phyloP scores from a whole-genome alignment of 2,113 vertebrate species.

The Myrmophylax atrothorax region DNA sequence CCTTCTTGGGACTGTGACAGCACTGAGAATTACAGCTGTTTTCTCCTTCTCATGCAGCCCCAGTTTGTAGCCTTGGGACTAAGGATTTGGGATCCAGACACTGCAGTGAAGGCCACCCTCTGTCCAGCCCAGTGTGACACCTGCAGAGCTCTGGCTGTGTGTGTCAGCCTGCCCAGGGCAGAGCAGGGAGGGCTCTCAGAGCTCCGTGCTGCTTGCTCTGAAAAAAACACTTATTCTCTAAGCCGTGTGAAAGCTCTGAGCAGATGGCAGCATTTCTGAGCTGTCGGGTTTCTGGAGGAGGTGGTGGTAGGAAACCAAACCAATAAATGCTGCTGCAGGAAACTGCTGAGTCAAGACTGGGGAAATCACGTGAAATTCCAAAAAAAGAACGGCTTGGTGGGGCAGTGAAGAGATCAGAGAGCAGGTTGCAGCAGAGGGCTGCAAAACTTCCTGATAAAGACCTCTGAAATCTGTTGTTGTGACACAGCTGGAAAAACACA shows the following conservation, averaged over 20 bases:
- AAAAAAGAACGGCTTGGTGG: conserved; percentile 12
- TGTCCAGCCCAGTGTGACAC: neutral
- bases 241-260: neutral
- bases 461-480: neutral
- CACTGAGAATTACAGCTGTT: neutral
- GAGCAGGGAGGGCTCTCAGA: neutral
- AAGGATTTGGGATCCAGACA: neutral
- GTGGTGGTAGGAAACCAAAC: conserved; percentile 71
- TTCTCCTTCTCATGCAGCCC: neutral
- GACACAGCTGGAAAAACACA: neutral
- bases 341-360: conserved; percentile 73
- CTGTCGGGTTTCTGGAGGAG: neutral
- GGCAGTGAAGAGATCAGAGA: neutral
- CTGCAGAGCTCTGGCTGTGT: accelerated
- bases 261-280: neutral
- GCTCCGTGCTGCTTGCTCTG: neutral
- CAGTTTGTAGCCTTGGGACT: neutral
- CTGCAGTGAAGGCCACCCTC: accelerated
- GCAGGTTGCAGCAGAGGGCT: neutral
- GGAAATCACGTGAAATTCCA: conserved; percentile 56
- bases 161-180: neutral
- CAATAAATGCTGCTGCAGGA: conserved; percentile 40
- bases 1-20: neutral
- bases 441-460: neutral
- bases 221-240: neutral